A percentile compares a stretch with the other conserved stretches of the same genome.
Conservation (phyloP, 2,888 invertebrate species). For the Torymus auratus region DNA sequence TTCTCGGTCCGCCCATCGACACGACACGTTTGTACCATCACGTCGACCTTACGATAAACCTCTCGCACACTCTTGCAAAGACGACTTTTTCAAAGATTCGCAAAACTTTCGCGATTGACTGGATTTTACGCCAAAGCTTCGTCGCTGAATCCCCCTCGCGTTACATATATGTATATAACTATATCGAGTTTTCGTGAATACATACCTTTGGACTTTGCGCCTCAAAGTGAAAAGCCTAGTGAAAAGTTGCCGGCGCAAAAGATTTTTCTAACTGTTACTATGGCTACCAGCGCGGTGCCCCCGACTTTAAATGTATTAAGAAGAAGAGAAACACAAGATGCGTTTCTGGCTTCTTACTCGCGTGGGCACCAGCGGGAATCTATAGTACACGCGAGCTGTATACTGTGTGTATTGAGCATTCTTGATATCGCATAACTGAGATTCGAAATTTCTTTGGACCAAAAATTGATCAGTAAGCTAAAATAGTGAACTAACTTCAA, state of each 20-base stretch:
- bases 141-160: background rate
- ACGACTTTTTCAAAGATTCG: conserved; percentile 52
- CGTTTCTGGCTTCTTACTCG: conserved; percentile 6
- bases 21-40: conserved; percentile 3
- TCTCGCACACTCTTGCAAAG: background rate
- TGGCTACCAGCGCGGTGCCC: background rate
- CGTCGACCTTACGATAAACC: conserved; percentile 1
- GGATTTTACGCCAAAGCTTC: conserved; percentile 40
- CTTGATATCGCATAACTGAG: no score
- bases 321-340: conserved; percentile 23
- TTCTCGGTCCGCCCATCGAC: no score
- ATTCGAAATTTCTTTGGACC: no score
- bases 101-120: conserved; percentile 55
- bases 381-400: no score
- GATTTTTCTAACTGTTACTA: conserved; percentile 51
- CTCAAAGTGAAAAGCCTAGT: conserved; percentile 53
- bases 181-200: background rate
- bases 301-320: conserved; percentile 46
- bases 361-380: no score
- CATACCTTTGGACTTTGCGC: conserved; percentile 38
- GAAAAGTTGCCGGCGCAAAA: conserved; percentile 43
- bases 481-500: no score
- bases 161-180: conserved; percentile 23
- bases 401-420: no score
- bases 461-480: no score